phyloP scores from a whole-genome alignment of 2,113 vertebrate species.

The Paradisaea rubra region DNA sequence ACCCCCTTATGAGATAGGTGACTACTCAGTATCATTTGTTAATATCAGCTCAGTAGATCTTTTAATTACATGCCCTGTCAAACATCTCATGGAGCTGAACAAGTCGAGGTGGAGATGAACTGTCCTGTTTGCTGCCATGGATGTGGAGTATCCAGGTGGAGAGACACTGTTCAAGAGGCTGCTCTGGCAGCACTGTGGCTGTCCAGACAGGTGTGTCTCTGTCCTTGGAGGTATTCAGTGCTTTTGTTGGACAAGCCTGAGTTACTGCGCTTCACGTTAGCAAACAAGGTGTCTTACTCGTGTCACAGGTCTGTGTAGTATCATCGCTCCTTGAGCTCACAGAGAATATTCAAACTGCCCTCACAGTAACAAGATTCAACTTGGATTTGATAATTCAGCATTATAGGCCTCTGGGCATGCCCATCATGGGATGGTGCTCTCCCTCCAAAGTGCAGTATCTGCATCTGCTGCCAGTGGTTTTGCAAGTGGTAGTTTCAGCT shows the following conservation, averaged over 20 bases:
- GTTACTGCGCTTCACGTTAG: neutral
- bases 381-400: neutral
- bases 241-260: neutral
- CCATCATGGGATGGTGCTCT: accelerated
- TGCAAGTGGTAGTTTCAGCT: neutral
- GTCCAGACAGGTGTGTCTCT: neutral
- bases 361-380: neutral
- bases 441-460: accelerated
- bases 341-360: neutral
- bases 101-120: neutral
- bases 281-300: neutral
- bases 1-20: neutral
- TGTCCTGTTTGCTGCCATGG: neutral
- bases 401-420: neutral
- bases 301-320: neutral
- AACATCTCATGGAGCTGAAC: neutral
- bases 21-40: neutral
- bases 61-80: neutral
- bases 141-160: neutral
- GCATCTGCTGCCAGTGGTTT: neutral
- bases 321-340: neutral
- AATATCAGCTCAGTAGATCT: neutral
- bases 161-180: neutral
- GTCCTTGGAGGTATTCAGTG: neutral
- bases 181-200: neutral